Percentiles rank a stretch among this genome's conserved stretches.
These are phyloP conservation scores for Magallana ariakensis DNA, from an alignment of 1,140 invertebrate species.

Conservation along the genomic window DNA sequence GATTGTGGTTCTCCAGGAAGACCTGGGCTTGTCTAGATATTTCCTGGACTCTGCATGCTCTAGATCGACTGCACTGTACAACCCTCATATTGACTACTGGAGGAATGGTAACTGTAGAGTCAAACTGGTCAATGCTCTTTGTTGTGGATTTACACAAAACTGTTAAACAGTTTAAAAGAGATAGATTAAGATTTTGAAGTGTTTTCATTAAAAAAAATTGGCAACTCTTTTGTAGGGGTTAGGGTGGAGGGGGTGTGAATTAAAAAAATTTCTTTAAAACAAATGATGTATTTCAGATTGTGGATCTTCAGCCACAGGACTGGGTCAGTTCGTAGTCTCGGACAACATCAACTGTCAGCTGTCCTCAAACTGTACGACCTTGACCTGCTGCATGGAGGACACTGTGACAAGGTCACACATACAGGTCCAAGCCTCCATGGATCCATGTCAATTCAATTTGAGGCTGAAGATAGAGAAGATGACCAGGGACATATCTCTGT, in stretches of 20 bases:
- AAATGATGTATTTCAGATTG: not conserved
- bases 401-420: not conserved
- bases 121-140: no score
- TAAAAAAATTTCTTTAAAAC: no score
- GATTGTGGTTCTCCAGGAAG: slow-evolving; percentile 15
- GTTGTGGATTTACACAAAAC: no score
- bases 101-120: not conserved
- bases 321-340: not conserved
- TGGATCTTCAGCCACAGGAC: slow-evolving; percentile 24
- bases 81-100: slow-evolving; percentile 28
- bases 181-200: no score
- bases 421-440: slow-evolving; percentile 28
- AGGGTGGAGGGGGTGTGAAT: no score
- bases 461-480: slow-evolving; percentile 55
- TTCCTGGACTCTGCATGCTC: not conserved
- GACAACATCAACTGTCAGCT: slow-evolving; percentile 43
- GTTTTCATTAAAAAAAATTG: no score
- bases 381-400: slow-evolving; percentile 54
- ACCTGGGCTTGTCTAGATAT: slow-evolving; percentile 17
- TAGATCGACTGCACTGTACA: not conserved
- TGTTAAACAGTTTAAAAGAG: no score
- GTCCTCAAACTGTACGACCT: slow-evolving; percentile 41
- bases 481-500: slow-evolving; percentile 40
- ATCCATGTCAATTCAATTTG: slow-evolving; percentile 56
- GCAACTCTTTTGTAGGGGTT: no score